Evolutionary conservation across 2,797 vertebrate genomes (phyloP).

Genomic region (Dryobates pubescens): DNA sequence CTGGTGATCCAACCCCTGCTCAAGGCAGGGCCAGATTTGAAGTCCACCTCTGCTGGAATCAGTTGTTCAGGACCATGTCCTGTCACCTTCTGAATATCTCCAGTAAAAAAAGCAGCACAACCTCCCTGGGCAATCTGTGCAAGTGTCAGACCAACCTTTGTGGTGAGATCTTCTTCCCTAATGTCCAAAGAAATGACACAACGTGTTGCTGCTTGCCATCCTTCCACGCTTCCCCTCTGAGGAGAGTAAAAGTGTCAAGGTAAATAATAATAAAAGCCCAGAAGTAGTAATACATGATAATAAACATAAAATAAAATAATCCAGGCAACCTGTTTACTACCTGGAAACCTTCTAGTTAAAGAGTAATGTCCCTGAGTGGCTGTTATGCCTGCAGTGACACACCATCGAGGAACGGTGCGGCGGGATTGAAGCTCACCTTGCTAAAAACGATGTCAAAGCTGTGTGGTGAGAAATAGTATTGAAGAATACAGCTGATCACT

Average conservation of each 20-base stretch:
- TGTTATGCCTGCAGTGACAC: background rate
- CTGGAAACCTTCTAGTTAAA: background rate
- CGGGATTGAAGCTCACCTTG: background rate
- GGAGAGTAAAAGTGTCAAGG: background rate
- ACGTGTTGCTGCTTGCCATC: background rate
- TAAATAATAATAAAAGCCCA: background rate
- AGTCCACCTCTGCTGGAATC: background rate
- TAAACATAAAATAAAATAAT: background rate
- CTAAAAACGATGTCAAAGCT: background rate
- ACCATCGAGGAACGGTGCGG: background rate
- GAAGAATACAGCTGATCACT: background rate
- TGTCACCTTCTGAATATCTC: background rate
- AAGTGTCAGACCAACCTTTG: background rate
- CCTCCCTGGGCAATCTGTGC: background rate
- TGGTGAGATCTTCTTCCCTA: background rate
- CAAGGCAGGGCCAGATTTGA: background rate
- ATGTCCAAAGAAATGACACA: background rate
- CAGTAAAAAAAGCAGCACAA: background rate
- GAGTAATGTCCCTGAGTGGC: background rate
- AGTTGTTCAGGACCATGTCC: background rate
- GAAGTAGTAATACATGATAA: background rate
- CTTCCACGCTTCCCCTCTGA: background rate
- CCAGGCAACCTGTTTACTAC: background rate
- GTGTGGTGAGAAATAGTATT: background rate
- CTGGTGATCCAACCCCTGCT: background rate